These are phyloP conservation scores for Columbina picui DNA, from an alignment of 2,113 vertebrate genomes.

Conservation along the genomic window DNA sequence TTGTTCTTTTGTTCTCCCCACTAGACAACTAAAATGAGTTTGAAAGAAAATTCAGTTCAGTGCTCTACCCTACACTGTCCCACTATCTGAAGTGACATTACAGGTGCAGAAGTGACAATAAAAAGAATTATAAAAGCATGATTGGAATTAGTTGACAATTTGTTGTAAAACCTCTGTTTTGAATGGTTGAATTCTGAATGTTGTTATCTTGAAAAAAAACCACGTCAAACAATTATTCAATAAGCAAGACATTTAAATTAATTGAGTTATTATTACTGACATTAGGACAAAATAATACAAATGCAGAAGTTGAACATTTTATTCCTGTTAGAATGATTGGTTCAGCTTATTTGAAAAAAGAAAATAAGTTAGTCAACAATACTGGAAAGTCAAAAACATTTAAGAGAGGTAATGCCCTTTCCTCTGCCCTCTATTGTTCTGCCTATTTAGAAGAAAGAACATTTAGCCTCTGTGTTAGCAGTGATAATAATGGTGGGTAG, in stretches of 20 bases:
- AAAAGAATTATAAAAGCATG: neutral
- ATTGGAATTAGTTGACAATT: neutral
- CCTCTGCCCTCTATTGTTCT: neutral
- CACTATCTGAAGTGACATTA: neutral
- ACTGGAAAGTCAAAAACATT: neutral
- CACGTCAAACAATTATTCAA: conserved; percentile 10
- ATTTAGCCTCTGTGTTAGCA: conserved; percentile 33
- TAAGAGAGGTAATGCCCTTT: neutral
- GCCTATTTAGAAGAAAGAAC: neutral
- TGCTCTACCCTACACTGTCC: neutral
- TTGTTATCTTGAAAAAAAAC: conserved; percentile 14
- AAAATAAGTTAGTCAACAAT: neutral
- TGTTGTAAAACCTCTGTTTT: conserved; percentile 20
- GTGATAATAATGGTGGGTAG: neutral
- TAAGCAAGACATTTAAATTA: neutral
- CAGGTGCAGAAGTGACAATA: neutral
- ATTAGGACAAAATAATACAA: neutral
- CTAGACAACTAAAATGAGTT: neutral
- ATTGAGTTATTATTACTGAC: conserved; percentile 21
- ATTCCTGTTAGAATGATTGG: neutral
- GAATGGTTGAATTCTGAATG: neutral
- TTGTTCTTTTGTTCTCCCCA: neutral
- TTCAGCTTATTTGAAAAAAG: neutral
- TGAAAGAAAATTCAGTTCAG: neutral
- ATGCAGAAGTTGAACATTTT: neutral